phyloP scores from a whole-genome alignment of 2,797 vertebrate species.

The Molossus alvarezi region DNA sequence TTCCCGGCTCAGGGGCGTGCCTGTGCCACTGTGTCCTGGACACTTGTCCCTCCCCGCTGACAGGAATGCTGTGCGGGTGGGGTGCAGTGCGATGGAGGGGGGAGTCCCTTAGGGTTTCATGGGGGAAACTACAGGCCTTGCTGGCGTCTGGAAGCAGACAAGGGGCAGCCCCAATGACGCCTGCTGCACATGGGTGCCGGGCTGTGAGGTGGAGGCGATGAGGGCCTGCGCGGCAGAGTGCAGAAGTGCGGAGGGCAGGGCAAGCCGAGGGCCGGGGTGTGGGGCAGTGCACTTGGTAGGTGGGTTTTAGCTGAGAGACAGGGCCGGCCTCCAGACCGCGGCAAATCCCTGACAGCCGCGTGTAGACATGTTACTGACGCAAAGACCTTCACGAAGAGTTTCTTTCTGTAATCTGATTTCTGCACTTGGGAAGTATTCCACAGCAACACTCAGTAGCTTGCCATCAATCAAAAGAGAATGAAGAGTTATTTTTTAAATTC shows the following conservation, averaged over 20 bases:
- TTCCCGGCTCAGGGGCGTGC: neutral
- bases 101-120: neutral
- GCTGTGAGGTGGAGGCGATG: neutral
- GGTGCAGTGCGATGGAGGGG: neutral
- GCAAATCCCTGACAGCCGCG: neutral
- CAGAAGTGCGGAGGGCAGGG: neutral
- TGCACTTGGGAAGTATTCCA: neutral
- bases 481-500: neutral
- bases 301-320: neutral
- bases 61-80: too few species aligned
- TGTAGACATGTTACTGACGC: neutral
- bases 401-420: neutral
- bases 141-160: neutral
- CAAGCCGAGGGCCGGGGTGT: neutral
- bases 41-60: neutral
- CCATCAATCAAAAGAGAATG: neutral
- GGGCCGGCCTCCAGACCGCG: neutral
- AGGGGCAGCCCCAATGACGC: too few species aligned
- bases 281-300: too few species aligned
- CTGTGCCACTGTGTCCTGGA: neutral
- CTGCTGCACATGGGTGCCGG: neutral
- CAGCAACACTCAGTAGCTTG: neutral
- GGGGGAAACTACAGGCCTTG: neutral
- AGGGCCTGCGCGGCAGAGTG: neutral
- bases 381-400: neutral